phyloP scores from a whole-genome alignment of 2,113 vertebrate species.

The Crocuta crocuta region DNA sequence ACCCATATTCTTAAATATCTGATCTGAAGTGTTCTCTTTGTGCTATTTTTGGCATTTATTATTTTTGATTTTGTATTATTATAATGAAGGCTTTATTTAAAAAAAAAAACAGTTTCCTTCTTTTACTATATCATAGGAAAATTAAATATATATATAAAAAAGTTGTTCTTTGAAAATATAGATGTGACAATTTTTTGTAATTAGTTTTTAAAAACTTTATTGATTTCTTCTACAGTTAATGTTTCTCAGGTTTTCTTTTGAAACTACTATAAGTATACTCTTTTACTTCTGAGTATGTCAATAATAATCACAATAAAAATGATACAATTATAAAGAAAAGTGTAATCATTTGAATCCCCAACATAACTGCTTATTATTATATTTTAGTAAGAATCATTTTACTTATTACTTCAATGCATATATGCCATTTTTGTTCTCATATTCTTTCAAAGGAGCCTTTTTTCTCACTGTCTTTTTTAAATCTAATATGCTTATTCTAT shows the following conservation, averaged over 20 bases:
- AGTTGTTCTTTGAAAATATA: not conserved
- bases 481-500: not conserved
- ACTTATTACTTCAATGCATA: not conserved
- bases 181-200: not conserved
- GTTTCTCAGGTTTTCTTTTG: not conserved
- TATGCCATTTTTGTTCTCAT: not conserved
- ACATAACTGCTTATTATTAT: not conserved
- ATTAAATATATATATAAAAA: not conserved
- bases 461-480: not conserved
- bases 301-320: not conserved
- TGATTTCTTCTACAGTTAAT: not conserved
- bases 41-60: not conserved
- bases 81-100: not conserved
- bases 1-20: not conserved
- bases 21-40: not conserved
- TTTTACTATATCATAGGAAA: not conserved
- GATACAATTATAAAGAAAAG: not conserved
- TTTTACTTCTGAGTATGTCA: conserved; percentile 32
- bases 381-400: not conserved
- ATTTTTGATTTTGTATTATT: not conserved
- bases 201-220: not conserved
- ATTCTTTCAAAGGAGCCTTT: not conserved
- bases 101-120: not conserved
- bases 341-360: not conserved
- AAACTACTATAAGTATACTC: not conserved